Percentiles rank a stretch among this genome's conserved stretches.
phyloP scores from a whole-genome alignment of 2,113 vertebrate genomes.

The Dasypus novemcinctus region DNA sequence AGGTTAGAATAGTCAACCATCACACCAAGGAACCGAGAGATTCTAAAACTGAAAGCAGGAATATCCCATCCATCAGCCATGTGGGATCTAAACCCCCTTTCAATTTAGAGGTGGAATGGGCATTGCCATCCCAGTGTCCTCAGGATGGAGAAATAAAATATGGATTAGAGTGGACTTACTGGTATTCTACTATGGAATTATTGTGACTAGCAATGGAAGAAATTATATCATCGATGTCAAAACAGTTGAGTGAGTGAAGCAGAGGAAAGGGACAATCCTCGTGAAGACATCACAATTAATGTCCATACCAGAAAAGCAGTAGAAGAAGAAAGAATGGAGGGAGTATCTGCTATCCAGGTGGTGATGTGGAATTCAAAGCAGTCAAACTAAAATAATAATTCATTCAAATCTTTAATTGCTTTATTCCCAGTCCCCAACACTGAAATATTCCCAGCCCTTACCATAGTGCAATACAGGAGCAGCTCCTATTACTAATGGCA shows the following conservation, averaged over 20 bases:
- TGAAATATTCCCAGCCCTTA: neutral
- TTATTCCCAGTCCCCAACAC: neutral
- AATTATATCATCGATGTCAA: no score
- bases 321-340: neutral
- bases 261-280: neutral
- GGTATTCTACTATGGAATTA: no score
- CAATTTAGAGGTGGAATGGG: no score
- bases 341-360: neutral
- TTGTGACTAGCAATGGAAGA: no score
- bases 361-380: neutral
- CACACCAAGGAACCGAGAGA: no score
- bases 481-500: neutral
- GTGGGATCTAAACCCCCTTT: no score
- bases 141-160: no score
- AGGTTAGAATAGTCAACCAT: no score
- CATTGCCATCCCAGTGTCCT: no score
- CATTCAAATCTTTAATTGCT: neutral
- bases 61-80: no score
- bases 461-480: neutral
- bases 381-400: neutral
- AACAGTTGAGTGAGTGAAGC: neutral
- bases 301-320: neutral
- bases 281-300: neutral
- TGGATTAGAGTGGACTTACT: no score
- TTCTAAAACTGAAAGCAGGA: no score